phyloP scores from a whole-genome alignment of 2,113 vertebrate genomes.

The Thunnus maccoyii region DNA sequence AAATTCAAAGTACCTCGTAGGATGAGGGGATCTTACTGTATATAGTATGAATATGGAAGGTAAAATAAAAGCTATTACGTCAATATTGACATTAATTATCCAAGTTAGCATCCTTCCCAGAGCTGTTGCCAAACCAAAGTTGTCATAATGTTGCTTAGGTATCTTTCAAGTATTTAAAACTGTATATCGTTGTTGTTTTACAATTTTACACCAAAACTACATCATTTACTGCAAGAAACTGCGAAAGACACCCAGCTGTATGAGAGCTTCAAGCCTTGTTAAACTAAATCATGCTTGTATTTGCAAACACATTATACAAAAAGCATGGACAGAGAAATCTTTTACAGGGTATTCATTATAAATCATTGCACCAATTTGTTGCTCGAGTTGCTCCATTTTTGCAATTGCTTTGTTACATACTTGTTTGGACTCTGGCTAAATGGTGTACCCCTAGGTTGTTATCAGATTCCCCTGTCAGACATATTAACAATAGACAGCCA shows the following conservation, averaged over 20 bases:
- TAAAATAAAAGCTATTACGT: background rate
- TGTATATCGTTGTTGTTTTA: too few species aligned
- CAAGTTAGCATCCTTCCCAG: background rate
- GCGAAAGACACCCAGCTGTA: background rate
- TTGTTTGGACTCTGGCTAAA: background rate
- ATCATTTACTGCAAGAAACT: background rate
- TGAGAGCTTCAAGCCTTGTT: background rate
- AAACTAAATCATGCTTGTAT: conserved; percentile 4
- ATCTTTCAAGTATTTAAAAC: too few species aligned
- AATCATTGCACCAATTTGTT: conserved; percentile 19
- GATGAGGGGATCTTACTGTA: background rate
- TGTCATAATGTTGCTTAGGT: background rate
- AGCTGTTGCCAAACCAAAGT: background rate
- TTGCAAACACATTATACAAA: conserved; percentile 10
- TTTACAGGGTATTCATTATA: background rate
- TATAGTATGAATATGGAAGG: background rate
- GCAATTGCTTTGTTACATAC: background rate
- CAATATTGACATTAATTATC: conserved; percentile 6
- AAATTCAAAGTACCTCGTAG: background rate
- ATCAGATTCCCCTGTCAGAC: conserved; percentile 5
- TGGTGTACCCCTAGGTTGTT: conserved; percentile 1
- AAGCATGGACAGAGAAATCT: background rate
- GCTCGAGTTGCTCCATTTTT: conserved; percentile 25
- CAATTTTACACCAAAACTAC: background rate
- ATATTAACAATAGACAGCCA: conserved; percentile 8